Evolutionary conservation across 2,113 vertebrate genomes (phyloP).

Genomic region (Thunnus thynnus): DNA sequence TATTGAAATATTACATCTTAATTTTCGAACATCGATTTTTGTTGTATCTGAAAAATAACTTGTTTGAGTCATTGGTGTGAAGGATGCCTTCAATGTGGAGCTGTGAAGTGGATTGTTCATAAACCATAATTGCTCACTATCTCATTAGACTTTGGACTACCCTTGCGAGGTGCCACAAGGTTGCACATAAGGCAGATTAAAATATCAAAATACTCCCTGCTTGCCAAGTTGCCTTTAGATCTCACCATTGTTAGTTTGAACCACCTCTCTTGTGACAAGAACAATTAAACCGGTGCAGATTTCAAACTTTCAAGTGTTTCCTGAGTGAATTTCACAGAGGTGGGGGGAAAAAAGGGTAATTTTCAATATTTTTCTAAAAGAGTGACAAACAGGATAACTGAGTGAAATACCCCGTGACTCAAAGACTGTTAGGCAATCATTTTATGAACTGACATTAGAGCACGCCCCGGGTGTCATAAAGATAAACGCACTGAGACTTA

Average conservation of each 20-base stretch:
- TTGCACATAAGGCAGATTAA: constrained; percentile 58
- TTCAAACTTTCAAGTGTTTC: background rate
- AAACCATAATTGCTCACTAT: constrained; percentile 81
- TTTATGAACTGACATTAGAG: constrained; percentile 71
- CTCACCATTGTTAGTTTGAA: background rate
- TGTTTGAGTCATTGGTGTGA: background rate
- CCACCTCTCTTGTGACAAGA: background rate
- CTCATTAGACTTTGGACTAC: constrained; percentile 81
- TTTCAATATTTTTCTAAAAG: background rate
- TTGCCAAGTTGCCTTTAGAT: constrained; percentile 33
- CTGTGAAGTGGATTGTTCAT: constrained; percentile 74
- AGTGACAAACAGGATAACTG: background rate
- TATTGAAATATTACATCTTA: background rate
- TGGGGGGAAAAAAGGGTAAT: no score
- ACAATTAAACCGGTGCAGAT: background rate
- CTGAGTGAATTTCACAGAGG: background rate
- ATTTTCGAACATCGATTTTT: background rate
- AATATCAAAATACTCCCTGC: constrained; percentile 48
- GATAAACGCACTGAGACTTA: constrained; percentile 77
- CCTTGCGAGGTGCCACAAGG: constrained; percentile 63
- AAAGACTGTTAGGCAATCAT: constrained; percentile 71
- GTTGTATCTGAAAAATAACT: background rate
- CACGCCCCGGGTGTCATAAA: constrained; percentile 79
- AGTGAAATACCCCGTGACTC: constrained; percentile 48
- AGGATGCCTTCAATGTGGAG: constrained; percentile 28